Percentiles rank a stretch among this genome's conserved stretches.
These are phyloP conservation scores for Martes martes DNA, from an alignment of 2,113 vertebrate species.

Conservation along the genomic window DNA sequence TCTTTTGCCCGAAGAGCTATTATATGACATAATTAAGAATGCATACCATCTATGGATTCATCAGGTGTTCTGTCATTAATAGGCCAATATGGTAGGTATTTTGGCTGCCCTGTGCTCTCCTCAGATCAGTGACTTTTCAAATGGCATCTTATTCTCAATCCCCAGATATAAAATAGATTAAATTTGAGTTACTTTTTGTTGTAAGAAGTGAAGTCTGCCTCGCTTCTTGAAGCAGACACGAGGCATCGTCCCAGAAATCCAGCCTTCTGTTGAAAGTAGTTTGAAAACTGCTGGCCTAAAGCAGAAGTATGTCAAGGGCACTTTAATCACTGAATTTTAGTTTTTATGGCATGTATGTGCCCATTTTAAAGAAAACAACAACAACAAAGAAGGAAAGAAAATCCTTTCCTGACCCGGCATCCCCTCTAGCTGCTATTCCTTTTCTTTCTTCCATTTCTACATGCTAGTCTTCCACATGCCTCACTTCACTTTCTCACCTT, in stretches of 20 bases:
- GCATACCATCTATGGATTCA: background rate
- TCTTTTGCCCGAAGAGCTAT: slow-evolving; percentile 43
- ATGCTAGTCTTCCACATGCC: background rate
- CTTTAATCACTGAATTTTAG: slow-evolving; percentile 6
- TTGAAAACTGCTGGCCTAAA: background rate
- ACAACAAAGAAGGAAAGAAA: background rate
- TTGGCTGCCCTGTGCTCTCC: slow-evolving; percentile 16
- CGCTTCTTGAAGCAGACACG: background rate
- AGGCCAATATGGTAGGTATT: background rate
- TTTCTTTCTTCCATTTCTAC: background rate
- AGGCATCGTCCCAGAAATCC: background rate
- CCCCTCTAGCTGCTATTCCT: background rate
- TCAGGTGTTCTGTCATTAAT: slow-evolving; percentile 32
- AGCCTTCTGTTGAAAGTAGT: background rate
- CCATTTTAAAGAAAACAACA: background rate
- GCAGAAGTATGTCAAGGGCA: background rate
- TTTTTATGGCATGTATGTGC: background rate
- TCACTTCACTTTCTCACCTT: background rate
- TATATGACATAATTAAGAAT: slow-evolving; percentile 57
- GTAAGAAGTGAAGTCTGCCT: background rate
- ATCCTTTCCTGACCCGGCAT: background rate
- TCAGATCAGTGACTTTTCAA: slow-evolving; percentile 51
- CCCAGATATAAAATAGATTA: slow-evolving; percentile 4
- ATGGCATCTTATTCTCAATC: slow-evolving; percentile 41
- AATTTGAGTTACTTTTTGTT: slow-evolving; percentile 42